Percentiles rank a stretch among this genome's conserved stretches.
phyloP scores from a whole-genome alignment of 2,113 vertebrate species.

The Eira barbara region DNA sequence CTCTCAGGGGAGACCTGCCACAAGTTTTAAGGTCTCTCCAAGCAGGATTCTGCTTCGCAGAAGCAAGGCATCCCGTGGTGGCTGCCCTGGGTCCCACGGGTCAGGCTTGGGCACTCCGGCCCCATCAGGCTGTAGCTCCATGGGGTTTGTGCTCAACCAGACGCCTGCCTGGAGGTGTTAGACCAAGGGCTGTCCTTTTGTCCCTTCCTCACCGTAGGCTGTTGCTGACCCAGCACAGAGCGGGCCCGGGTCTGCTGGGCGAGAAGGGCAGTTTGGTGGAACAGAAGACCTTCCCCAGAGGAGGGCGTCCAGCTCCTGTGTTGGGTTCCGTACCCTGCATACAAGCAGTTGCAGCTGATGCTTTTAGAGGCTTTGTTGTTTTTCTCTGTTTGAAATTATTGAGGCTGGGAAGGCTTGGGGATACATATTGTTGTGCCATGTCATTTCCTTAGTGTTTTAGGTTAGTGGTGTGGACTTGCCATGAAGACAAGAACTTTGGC shows the following conservation, averaged over 20 bases:
- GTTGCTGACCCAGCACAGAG: too few species aligned
- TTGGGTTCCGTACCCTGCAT: not conserved
- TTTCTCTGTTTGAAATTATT: not conserved
- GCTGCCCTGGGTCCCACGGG: not conserved
- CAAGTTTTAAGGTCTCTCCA: not conserved
- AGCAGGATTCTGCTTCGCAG: not conserved
- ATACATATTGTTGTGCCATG: not conserved
- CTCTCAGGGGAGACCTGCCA: accelerated
- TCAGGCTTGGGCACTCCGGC: accelerated
- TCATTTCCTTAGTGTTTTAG: not conserved
- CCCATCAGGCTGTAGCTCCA: too few species aligned
- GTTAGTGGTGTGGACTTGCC: not conserved
- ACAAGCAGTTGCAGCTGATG: not conserved
- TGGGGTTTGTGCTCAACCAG: too few species aligned
- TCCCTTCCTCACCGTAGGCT: not conserved
- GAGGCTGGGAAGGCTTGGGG: too few species aligned
- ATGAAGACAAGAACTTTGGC: not conserved
- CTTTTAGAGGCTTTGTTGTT: not conserved
- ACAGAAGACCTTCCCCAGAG: not conserved
- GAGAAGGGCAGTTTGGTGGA: not conserved
- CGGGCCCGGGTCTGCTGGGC: not conserved
- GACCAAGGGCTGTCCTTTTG: not conserved
- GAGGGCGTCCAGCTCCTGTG: not conserved
- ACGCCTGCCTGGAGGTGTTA: too few species aligned
- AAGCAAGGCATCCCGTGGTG: accelerated